These are phyloP conservation scores for Actinernus sp. DNA, from an alignment of 92 coral and sea anemone species.

Conservation along the genomic window DNA sequence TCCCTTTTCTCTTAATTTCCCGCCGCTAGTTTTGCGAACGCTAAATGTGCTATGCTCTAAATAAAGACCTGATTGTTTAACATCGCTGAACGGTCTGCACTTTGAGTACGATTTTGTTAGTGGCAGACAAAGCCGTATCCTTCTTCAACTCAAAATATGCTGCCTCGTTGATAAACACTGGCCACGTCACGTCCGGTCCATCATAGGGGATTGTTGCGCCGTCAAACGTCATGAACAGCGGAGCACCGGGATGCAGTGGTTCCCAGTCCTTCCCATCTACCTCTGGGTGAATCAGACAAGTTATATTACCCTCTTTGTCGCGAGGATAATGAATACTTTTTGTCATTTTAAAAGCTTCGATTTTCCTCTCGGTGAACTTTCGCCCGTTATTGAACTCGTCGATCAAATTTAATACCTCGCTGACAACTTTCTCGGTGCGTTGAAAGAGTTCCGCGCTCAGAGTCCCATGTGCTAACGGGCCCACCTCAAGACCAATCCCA, in stretches of 20 bases:
- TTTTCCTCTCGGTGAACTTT: slow-evolving; percentile 30
- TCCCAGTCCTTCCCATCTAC: slow-evolving; percentile 68
- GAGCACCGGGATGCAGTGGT: slow-evolving; percentile 50
- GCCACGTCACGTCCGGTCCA: slow-evolving; percentile 44
- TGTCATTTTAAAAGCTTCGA: slow-evolving; percentile 47
- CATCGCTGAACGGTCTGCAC: no score
- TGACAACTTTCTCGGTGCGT: slow-evolving; percentile 31
- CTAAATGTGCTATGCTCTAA: no score
- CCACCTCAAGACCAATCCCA: slow-evolving; percentile 62
- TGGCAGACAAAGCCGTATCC: slow-evolving; percentile 4
- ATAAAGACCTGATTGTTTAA: no score
- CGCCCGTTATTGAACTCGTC: slow-evolving; percentile 60
- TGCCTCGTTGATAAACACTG: slow-evolving; percentile 75
- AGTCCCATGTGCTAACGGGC: slow-evolving; percentile 56
- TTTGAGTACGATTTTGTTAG: slow-evolving; percentile 4
- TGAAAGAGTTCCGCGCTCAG: slow-evolving; percentile 37
- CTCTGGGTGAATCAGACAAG: slow-evolving; percentile 9
- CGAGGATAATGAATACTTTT: slow-evolving; percentile 30
- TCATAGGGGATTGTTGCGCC: slow-evolving; percentile 44
- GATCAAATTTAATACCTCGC: slow-evolving; percentile 30
- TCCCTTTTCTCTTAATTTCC: no score
- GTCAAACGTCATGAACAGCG: slow-evolving; percentile 62
- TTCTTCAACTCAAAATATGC: slow-evolving; percentile 41
- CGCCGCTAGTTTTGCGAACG: no score
- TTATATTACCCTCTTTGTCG: slow-evolving; percentile 55